Base-by-base conservation (phyloP, 2,113 vertebrate species). In the Brachypodius melanocephalos region DNA sequence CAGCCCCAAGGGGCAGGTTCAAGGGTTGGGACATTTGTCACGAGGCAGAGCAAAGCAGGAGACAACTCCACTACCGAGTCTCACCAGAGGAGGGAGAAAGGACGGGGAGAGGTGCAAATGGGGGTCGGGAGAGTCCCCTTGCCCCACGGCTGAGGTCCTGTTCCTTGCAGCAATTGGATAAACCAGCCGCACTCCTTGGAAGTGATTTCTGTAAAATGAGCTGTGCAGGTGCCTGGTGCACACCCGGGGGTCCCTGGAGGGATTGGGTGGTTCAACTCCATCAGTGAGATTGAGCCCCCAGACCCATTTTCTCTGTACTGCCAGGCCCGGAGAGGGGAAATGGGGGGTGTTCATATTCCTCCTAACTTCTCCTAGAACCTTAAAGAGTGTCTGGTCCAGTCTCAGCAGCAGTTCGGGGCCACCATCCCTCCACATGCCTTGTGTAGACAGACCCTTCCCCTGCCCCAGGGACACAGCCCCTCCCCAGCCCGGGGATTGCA, bases 371-470 rank as follows among this genome's bases (percentile, higher is more conserved):
- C 57, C 38, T 9, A 43, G 40, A 48, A 34, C 25, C n/a, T 34
- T 26, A 22, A 59, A 17, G 5, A 34, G 12, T 1, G 0, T 3
- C 71, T 1, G 5, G 8, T 65, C 45, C 80, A 14, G 18, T 18
- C 58, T 29, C 43, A 40, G 9, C 38, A 21, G 48, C 52, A 17
- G 22, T 32, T 9, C 19, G 69, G 43, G 43, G 11, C 8, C 29
- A 13, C 6, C 7, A 0, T 22, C 38, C 12, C 42, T 36, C 17
- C 38, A 14, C 42, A 12, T 0, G 0, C 24, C 34, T 6, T 16
- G 12, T 1, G 34, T 25, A 34, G 48, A n/a, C 14, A 65, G 36
- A 52, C 5, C 40, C 36, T 17, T 32, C 2, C 1, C 21, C n/a
- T 24, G 12, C 12, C 31, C 36, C 49, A 5, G 49, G 4, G 6